Conservation (phyloP, 2,113 vertebrate species). For the Coracopsis vasa region DNA sequence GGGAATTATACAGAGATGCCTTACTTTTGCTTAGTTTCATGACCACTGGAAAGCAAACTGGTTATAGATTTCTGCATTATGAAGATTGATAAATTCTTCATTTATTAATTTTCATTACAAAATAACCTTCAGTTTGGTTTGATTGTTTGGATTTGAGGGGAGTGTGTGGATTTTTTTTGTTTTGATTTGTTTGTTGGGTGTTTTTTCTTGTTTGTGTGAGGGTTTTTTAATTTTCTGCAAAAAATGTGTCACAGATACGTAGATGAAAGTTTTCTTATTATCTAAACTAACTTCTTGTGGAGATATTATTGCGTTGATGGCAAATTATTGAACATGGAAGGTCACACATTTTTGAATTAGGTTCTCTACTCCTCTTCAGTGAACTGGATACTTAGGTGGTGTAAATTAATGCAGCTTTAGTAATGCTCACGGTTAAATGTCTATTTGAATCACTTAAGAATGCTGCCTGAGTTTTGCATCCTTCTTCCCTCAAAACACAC, state of each 20-base stretch:
- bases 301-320: not conserved
- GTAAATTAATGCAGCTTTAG: not conserved
- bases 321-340: not conserved
- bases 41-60: not conserved
- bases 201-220: not conserved
- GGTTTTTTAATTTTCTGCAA: not conserved
- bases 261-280: not conserved
- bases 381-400: not conserved
- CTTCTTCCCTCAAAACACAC: not conserved
- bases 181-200: fast-evolving
- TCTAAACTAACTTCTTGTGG: not conserved
- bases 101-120: not conserved
- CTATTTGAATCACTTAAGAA: not conserved
- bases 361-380: not conserved
- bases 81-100: not conserved
- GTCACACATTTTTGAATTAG: not conserved
- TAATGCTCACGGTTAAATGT: not conserved
- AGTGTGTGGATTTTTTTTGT: not conserved
- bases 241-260: fast-evolving
- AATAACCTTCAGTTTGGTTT: not conserved
- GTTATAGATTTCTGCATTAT: not conserved
- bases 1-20: not conserved
- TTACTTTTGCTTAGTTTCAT: not conserved
- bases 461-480: not conserved
- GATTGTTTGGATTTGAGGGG: not conserved